phyloP scores from a whole-genome alignment of 2,797 vertebrate genomes.

The Anguilla obscura region DNA sequence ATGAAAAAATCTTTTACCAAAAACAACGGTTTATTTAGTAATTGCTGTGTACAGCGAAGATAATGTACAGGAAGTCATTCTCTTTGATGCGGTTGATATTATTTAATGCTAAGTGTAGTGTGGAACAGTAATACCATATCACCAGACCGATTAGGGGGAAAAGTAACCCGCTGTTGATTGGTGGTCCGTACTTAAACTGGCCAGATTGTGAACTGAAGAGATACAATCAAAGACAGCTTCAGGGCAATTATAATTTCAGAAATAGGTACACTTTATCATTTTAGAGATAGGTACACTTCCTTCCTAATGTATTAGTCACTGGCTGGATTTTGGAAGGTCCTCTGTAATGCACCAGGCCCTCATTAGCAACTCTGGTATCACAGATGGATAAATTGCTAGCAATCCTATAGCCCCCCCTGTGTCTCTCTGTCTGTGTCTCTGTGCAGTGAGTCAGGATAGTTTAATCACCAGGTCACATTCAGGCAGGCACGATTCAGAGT shows the following conservation, averaged over 20 bases:
- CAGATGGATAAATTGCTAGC: not conserved
- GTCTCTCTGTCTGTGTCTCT: not conserved
- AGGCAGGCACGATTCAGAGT: not conserved
- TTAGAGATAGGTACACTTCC: not conserved
- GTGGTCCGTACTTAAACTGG: not conserved
- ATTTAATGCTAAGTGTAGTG: not conserved
- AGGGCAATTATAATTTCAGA: not conserved
- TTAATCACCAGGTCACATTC: slow-evolving; percentile 2
- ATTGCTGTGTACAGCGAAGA: too few species aligned
- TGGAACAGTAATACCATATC: not conserved
- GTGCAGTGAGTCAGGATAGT: not conserved
- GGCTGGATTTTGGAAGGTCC: not conserved
- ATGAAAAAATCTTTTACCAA: not conserved
- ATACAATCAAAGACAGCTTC: not conserved
- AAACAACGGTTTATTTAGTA: not conserved
- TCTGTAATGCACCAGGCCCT: not conserved
- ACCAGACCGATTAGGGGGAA: not conserved
- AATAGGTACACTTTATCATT: not conserved
- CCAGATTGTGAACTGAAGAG: not conserved
- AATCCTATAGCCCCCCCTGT: not conserved
- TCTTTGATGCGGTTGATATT: not conserved
- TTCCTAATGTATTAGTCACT: not conserved
- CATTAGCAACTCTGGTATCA: not conserved
- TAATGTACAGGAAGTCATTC: not conserved
- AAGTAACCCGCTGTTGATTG: not conserved